These are phyloP conservation scores for Gracilinanus agilis DNA, from an alignment of 2,113 vertebrate genomes.

Conservation along the genomic window DNA sequence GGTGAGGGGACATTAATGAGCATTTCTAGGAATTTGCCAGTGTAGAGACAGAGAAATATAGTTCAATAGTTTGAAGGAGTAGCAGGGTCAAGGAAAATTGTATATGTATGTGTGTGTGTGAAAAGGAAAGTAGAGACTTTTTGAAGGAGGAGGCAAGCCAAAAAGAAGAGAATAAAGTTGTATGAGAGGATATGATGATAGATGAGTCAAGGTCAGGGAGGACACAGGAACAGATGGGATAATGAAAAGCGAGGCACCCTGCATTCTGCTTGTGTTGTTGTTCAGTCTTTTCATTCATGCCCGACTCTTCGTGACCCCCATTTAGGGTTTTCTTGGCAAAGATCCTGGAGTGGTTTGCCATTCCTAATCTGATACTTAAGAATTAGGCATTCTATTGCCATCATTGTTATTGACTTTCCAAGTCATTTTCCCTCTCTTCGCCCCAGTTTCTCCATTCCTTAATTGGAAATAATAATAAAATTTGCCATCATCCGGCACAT, in stretches of 20 bases:
- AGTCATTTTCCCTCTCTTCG: constrained; percentile 10
- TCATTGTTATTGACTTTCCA: constrained; percentile 45
- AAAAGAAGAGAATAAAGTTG: not conserved
- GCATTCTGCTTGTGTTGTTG: not conserved
- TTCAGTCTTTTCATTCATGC: not conserved
- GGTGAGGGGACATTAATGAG: not conserved
- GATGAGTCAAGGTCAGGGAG: not conserved
- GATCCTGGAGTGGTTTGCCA: not conserved
- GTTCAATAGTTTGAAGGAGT: not conserved
- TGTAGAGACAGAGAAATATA: not conserved
- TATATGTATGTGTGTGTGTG: not conserved
- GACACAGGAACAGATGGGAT: not conserved
- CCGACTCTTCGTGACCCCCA: not conserved
- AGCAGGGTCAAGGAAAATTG: not conserved
- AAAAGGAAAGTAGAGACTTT: not conserved
- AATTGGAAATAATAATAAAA: constrained; percentile 48
- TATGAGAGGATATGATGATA: not conserved
- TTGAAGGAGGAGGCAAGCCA: not conserved
- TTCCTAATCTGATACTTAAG: constrained; percentile 19
- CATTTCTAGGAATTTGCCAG: not conserved
- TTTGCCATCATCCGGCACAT: constrained; percentile 15
- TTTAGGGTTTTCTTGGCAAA: not conserved
- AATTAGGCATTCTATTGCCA: constrained; percentile 40
- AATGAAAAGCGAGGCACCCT: not conserved
- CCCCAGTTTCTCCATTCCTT: constrained; percentile 21